These are phyloP conservation scores for Thymallus thymallus DNA, from an alignment of 2,113 vertebrate species.

Conservation along the genomic window DNA sequence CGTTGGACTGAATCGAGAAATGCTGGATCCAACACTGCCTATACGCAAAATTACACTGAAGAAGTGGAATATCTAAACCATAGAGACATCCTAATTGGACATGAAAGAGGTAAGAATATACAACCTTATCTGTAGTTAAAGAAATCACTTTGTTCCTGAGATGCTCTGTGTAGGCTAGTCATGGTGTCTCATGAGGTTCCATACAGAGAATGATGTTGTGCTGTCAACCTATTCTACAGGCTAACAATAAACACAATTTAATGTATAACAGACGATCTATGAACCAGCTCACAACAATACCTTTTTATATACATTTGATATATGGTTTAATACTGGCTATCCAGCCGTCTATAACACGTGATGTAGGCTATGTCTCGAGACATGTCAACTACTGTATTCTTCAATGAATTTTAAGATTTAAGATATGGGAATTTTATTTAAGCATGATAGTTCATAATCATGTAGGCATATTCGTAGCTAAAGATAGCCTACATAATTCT, in stretches of 20 bases:
- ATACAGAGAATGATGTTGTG: constrained; percentile 37
- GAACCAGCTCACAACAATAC: no score
- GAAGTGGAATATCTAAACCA: constrained; percentile 98
- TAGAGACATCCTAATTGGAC: constrained; percentile 92
- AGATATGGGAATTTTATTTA: no score
- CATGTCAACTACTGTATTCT: no score
- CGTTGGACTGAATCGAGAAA: constrained; percentile 98
- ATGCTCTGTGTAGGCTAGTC: constrained; percentile 40
- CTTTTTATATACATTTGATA: no score
- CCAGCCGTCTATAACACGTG: no score
- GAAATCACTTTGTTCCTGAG: constrained; percentile 18
- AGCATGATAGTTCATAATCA: no score
- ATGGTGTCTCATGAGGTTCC: constrained; percentile 4
- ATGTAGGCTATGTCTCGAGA: no score
- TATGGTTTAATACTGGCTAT: no score
- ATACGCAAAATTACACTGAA: constrained; percentile 98
- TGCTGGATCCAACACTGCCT: constrained; percentile 98
- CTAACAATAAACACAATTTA: neutral
- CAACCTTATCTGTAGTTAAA: neutral
- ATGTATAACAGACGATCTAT: neutral
- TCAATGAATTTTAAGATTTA: no score
- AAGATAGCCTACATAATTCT: no score
- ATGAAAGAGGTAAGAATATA: constrained; percentile 88
- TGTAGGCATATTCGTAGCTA: no score
- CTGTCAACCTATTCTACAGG: neutral